These are phyloP conservation scores for Peromyscus californicus DNA, from an alignment of 2,113 vertebrate genomes.

Conservation along the genomic window DNA sequence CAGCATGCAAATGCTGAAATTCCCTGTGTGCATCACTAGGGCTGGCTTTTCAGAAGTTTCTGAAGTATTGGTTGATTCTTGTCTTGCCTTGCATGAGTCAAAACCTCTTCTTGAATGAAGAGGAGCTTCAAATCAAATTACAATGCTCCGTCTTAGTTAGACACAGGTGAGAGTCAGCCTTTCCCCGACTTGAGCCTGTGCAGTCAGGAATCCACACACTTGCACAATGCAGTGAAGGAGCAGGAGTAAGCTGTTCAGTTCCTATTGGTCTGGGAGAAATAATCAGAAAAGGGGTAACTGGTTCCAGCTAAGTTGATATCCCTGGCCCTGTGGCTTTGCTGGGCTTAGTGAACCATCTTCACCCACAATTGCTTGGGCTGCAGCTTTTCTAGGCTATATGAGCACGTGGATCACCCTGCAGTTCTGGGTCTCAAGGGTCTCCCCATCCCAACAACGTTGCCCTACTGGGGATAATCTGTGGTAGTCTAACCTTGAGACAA, in stretches of 20 bases:
- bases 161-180: not conserved
- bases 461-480: not conserved
- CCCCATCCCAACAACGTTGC: not conserved
- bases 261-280: not conserved
- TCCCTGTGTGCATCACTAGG: not conserved
- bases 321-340: not conserved
- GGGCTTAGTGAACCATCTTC: not conserved
- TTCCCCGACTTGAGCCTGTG: not conserved
- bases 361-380: not conserved
- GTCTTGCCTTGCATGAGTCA: not conserved
- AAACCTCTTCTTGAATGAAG: not conserved
- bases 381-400: not conserved
- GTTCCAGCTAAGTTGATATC: not conserved
- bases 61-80: not conserved
- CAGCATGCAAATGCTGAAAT: not conserved
- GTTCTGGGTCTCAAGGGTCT: not conserved
- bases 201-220: not conserved
- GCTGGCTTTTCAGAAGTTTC: not conserved
- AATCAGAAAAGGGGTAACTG: not conserved
- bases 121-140: not conserved
- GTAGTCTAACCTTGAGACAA: not conserved
- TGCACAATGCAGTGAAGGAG: not conserved
- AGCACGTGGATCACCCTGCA: no score
- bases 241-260: not conserved
- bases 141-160: not conserved